A percentile compares a stretch with the other conserved stretches of the same genome.
These are phyloP conservation scores for Meghimatium bilineatum DNA, from an alignment of 2,888 invertebrate species.

Conservation along the genomic window DNA sequence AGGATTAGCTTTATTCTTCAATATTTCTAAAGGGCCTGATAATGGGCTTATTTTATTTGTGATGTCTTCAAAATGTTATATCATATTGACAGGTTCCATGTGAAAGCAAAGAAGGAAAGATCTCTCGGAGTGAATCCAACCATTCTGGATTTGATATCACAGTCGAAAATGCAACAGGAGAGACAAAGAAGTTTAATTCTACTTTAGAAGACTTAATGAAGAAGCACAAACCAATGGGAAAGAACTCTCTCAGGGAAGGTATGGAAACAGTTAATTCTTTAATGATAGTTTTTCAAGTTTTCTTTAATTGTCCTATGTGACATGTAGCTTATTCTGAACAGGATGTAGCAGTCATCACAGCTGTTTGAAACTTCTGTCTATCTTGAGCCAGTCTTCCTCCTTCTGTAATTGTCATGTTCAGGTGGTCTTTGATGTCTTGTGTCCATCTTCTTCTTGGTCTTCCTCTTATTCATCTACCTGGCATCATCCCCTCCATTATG, in stretches of 20 bases:
- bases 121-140: conserved; percentile 32
- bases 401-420: no score
- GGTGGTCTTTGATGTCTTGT: no score
- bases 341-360: no score
- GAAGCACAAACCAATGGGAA: conserved; percentile 64
- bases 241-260: conserved; percentile 70
- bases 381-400: no score
- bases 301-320: neutral
- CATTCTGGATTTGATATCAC: conserved; percentile 50
- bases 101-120: conserved; percentile 1
- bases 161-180: conserved; percentile 35
- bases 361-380: no score
- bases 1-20: no score
- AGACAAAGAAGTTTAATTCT: conserved; percentile 39
- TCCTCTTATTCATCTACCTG: no score
- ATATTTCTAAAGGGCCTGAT: neutral
- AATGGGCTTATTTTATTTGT: neutral
- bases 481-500: no score
- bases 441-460: no score
- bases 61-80: neutral
- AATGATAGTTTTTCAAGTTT: neutral
- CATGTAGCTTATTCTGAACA: no score
- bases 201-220: conserved; percentile 61
- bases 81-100: conserved; percentile 4
- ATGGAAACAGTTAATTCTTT: neutral